These are phyloP conservation scores for Huso huso DNA, from an alignment of 2,797 vertebrate species.

Conservation along the genomic window DNA sequence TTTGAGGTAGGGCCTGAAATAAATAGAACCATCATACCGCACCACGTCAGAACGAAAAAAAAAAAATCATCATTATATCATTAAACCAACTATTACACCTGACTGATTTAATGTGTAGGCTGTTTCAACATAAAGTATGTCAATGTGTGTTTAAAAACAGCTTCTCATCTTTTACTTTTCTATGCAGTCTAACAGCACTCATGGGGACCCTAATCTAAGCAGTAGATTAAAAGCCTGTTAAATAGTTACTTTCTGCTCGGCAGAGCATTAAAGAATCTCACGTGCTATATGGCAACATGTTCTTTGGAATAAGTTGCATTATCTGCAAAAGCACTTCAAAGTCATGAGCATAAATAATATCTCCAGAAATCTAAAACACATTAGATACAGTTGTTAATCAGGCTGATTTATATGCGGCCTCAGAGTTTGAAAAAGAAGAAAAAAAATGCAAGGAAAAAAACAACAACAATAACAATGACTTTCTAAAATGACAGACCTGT, in stretches of 20 bases:
- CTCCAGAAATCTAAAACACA: constrained; percentile 19
- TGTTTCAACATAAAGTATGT: constrained; percentile 14
- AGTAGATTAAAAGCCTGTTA: constrained; percentile 73
- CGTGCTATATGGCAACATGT: constrained; percentile 27
- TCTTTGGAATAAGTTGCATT: constrained; percentile 30
- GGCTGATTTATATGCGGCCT: not conserved
- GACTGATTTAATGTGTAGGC: not conserved
- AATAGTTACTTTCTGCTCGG: constrained; percentile 63
- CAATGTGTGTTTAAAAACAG: constrained; percentile 7
- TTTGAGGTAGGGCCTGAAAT: no score
- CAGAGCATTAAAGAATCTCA: constrained; percentile 46
- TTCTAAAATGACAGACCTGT: no score
- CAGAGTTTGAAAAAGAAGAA: not conserved
- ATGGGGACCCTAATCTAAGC: constrained; percentile 59
- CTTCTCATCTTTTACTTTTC: constrained; percentile 55
- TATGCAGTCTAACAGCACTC: constrained; percentile 53
- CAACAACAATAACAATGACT: no score
- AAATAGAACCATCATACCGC: no score
- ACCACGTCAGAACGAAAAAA: no score
- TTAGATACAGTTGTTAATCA: constrained; percentile 21
- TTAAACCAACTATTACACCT: no score
- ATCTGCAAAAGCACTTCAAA: constrained; percentile 8
- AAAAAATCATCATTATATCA: no score
- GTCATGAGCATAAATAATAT: constrained; percentile 1
- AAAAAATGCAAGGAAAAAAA: no score